Evolutionary conservation across 2,888 invertebrate species (phyloP).

Genomic region (Campopleginae sp.): DNA sequence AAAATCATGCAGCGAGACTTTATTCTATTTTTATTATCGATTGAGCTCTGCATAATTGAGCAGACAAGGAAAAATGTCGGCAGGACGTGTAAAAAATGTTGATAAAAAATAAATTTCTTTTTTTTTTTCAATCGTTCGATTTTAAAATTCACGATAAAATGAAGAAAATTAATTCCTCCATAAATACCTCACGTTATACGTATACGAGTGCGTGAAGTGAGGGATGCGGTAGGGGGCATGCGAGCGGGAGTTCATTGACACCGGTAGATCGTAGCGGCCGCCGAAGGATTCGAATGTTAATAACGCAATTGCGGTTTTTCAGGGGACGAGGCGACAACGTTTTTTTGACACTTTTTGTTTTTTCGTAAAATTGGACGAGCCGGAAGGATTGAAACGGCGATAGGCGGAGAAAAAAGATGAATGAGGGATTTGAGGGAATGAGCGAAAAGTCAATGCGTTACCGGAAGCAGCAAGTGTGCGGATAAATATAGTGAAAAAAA

Average conservation of each 20-base stretch:
- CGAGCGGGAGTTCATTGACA: not conserved
- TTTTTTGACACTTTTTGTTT: too few species aligned
- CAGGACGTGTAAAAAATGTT: not conserved
- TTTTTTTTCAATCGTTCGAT: too few species aligned
- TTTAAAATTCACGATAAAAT: too few species aligned
- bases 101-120: not conserved
- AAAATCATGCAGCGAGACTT: slow-evolving; percentile 47
- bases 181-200: not conserved
- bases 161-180: not conserved
- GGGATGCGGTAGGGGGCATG: not conserved
- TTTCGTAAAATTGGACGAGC: not conserved
- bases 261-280: not conserved
- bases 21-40: not conserved
- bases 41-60: too few species aligned
- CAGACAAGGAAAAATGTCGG: too few species aligned
- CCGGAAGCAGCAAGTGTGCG: not conserved
- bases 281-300: not conserved
- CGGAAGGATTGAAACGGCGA: not conserved
- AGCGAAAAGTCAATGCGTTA: not conserved
- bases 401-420: not conserved
- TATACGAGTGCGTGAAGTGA: not conserved
- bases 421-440: not conserved
- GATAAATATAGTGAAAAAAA: slow-evolving; percentile 33
- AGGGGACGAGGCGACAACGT: too few species aligned
- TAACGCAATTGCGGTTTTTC: too few species aligned